A percentile compares a stretch with the other conserved stretches of the same genome.
These are phyloP conservation scores for Cephalopholis sonnerati DNA, from an alignment of 2,113 vertebrate genomes.

Conservation along the genomic window DNA sequence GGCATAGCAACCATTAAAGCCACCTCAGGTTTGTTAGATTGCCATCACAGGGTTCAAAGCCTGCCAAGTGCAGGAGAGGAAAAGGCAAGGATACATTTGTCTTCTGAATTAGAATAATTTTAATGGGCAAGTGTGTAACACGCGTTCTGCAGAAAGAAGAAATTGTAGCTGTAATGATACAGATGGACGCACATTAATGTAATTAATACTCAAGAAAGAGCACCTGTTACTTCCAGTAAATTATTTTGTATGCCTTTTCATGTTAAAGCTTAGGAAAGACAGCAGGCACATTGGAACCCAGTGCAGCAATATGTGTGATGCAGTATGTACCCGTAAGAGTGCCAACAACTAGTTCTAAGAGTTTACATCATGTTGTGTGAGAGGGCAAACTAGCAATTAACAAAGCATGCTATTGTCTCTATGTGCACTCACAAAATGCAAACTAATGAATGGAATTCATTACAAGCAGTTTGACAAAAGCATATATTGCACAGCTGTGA, in stretches of 20 bases:
- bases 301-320: not conserved
- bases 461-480: not conserved
- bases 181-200: slow-evolving; percentile 5
- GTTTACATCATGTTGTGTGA: slow-evolving; percentile 14
- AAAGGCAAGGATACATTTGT: slow-evolving; percentile 6
- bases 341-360: slow-evolving; percentile 10
- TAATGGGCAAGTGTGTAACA: not conserved
- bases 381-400: not conserved
- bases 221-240: not conserved
- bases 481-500: no score
- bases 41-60: slow-evolving; percentile 11
- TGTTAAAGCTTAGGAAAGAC: not conserved
- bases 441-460: not conserved
- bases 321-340: not conserved
- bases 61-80: not conserved
- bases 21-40: slow-evolving; percentile 1
- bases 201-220: slow-evolving; percentile 22
- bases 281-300: not conserved
- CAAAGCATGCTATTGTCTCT: slow-evolving; percentile 19
- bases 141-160: not conserved
- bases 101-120: slow-evolving; percentile 24
- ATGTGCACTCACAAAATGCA: not conserved
- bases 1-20: slow-evolving; percentile 22
- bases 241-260: not conserved
- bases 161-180: not conserved